A percentile compares a stretch with the other conserved stretches of the same genome.
Evolutionary conservation across 2,888 invertebrate species (phyloP).

Genomic region (Schrankia costaestrigalis): DNA sequence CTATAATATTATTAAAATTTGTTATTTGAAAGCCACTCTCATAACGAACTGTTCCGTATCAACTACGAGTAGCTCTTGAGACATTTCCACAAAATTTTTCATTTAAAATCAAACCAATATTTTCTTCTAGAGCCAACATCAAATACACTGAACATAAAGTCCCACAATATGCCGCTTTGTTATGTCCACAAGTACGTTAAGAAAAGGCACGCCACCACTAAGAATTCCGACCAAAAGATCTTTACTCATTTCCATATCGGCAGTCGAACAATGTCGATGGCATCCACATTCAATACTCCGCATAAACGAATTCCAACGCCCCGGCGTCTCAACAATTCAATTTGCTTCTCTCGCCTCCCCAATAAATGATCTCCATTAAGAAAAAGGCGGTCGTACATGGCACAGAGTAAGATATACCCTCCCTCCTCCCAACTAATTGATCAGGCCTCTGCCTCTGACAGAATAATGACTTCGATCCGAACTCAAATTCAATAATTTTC

Average conservation of each 20-base stretch:
- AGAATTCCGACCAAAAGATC: constrained; percentile 36
- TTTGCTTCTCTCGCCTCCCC: constrained; percentile 44
- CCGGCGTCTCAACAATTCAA: constrained; percentile 49
- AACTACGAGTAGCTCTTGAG: no score
- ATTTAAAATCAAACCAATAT: no score
- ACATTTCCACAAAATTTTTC: no score
- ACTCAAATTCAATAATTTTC: constrained; percentile 43
- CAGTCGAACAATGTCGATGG: constrained; percentile 35
- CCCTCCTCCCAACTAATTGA: constrained; percentile 40
- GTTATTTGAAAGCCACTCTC: no score
- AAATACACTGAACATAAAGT: background rate
- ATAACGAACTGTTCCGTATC: no score
- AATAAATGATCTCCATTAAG: constrained; percentile 49
- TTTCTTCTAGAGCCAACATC: no score
- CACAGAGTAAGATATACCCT: constrained; percentile 12
- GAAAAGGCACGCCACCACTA: constrained; percentile 24
- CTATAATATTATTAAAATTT: no score
- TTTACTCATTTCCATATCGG: constrained; percentile 35
- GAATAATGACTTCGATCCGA: constrained; percentile 45
- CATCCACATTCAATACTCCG: constrained; percentile 31
- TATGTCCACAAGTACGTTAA: constrained; percentile 1
- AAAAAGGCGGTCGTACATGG: constrained; percentile 56
- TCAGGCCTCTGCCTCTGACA: constrained; percentile 47
- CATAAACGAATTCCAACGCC: constrained; percentile 54
- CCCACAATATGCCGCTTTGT: background rate